Conservation (phyloP, 2,888 invertebrate genomes). For the Platycheirus rosarum region DNA sequence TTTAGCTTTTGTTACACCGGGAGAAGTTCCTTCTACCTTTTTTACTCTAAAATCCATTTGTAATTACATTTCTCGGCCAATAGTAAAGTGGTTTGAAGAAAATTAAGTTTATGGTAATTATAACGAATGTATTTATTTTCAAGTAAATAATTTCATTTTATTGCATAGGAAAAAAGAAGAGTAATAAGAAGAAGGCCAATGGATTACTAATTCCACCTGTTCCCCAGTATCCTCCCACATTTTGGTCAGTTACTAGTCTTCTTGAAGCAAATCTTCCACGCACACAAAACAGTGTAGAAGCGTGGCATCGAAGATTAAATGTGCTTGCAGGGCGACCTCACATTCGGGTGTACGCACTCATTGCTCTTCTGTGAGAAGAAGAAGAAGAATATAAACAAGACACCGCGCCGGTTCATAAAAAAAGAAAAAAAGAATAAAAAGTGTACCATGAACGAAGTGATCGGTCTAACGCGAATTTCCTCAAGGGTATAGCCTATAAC, state of each 20-base stretch:
- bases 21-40: no score
- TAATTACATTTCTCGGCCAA: no score
- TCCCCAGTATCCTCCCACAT: constrained; percentile 4
- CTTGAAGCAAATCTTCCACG: neutral
- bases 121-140: neutral
- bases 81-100: constrained; percentile 1
- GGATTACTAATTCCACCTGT: constrained; percentile 1
- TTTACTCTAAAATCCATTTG: no score
- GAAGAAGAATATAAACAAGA: no score
- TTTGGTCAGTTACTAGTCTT: constrained; percentile 12
- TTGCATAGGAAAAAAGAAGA: neutral
- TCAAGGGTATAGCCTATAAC: no score
- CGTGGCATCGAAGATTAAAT: constrained; percentile 8
- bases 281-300: constrained; percentile 14
- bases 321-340: constrained; percentile 23
- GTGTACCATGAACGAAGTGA: no score
- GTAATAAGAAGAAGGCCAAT: neutral
- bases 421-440: no score
- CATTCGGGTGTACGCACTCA: constrained; percentile 22
- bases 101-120: neutral
- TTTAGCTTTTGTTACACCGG: no score
- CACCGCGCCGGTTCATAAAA: no score
- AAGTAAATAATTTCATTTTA: neutral
- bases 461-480: no score
- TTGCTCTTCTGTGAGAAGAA: constrained; percentile 17